A percentile compares a stretch with the other conserved stretches of the same genome.
Evolutionary conservation across 2,797 vertebrate genomes (phyloP).

Genomic region (Lagocephalus sceleratus): DNA sequence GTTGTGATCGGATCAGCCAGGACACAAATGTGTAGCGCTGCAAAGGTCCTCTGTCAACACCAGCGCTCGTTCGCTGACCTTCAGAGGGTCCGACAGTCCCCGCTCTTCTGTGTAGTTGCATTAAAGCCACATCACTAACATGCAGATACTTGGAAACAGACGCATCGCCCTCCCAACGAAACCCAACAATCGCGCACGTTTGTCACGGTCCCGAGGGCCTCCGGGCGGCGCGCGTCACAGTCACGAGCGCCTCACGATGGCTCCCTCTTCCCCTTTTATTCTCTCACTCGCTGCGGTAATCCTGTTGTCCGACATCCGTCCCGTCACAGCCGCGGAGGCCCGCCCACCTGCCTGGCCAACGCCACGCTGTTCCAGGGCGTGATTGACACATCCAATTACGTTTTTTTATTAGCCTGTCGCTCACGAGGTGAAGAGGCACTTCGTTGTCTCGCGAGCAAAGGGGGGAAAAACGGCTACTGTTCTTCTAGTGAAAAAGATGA

Average conservation of each 20-base stretch:
- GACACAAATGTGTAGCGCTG: no score
- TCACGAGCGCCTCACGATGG: not conserved
- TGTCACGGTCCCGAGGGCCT: conserved; percentile 36
- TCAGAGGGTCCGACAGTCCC: conserved; percentile 52
- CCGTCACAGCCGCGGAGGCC: conserved; percentile 27
- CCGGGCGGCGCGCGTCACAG: conserved; percentile 23
- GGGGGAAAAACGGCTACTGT: conserved; percentile 65
- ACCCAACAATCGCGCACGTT: conserved; percentile 47
- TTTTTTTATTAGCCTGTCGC: conserved; percentile 79
- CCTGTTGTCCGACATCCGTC: conserved; percentile 28
- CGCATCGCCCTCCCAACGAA: conserved; percentile 47
- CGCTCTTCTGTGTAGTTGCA: conserved; percentile 51
- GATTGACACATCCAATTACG: conserved; percentile 82
- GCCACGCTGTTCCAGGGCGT: conserved; percentile 51
- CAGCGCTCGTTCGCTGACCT: conserved; percentile 56
- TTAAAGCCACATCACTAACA: conserved; percentile 60
- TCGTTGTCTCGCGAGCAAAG: conserved; percentile 74
- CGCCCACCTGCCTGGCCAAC: conserved; percentile 42
- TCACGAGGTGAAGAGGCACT: conserved; percentile 69
- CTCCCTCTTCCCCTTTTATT: not conserved
- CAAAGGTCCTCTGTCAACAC: conserved; percentile 13
- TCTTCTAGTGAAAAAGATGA: conserved; percentile 72
- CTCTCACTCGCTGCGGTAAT: conserved; percentile 34
- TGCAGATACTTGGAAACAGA: conserved; percentile 63
- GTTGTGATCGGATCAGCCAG: no score